phyloP scores from a whole-genome alignment of 2,888 invertebrate species.

The Andrena haemorrhoa region DNA sequence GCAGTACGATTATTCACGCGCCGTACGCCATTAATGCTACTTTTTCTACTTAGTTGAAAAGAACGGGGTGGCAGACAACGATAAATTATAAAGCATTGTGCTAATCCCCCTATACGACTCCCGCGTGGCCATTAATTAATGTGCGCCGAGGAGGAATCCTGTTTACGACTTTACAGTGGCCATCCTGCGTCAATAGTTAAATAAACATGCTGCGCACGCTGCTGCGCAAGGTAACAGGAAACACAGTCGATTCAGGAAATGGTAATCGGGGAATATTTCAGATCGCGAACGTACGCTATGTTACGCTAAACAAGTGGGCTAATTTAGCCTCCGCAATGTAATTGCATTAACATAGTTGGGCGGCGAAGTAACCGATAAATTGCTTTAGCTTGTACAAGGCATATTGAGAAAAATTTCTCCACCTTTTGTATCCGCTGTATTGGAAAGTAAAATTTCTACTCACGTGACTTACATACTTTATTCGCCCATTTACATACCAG shows the following conservation, averaged over 20 bases:
- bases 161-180: not conserved
- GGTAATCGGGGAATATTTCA: slow-evolving; percentile 22
- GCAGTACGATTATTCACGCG: not conserved
- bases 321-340: slow-evolving; percentile 17
- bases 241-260: slow-evolving; percentile 12
- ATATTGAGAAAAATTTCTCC: not conserved
- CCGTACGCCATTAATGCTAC: not conserved
- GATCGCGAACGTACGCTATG: slow-evolving; percentile 19
- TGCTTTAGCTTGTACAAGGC: no score
- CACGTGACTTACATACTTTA: not conserved
- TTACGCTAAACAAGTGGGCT: slow-evolving; percentile 41
- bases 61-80: not conserved
- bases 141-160: not conserved
- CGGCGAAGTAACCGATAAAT: no score
- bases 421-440: not conserved
- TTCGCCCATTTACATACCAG: no score
- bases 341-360: slow-evolving; percentile 30
- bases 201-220: slow-evolving; percentile 5
- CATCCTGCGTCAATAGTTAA: slow-evolving; percentile 6
- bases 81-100: slow-evolving; percentile 6
- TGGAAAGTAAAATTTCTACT: not conserved
- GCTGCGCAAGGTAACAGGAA: not conserved
- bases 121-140: not conserved
- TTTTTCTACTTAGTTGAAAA: not conserved
- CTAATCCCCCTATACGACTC: not conserved